phyloP scores from a whole-genome alignment of 2,113 vertebrate genomes.

The Hylia prasina region DNA sequence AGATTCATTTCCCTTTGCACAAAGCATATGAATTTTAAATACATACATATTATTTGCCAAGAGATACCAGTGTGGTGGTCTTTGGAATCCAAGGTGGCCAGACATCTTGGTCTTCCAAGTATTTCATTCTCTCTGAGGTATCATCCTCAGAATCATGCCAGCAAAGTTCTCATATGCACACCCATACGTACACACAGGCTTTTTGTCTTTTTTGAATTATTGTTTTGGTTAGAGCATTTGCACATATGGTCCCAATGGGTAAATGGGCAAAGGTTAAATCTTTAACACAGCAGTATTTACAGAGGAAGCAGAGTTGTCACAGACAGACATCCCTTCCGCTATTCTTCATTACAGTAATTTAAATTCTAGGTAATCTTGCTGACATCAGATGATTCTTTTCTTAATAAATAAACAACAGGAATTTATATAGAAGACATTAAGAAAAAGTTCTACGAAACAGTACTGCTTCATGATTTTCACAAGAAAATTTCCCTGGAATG shows the following conservation, averaged over 20 bases:
- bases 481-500: not conserved
- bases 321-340: not conserved
- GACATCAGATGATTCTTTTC: not conserved
- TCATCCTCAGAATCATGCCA: not conserved
- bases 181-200: not conserved
- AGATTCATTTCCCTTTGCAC: not conserved
- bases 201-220: slow-evolving; percentile 42
- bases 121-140: not conserved
- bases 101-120: not conserved
- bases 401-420: not conserved
- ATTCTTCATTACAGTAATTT: not conserved
- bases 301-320: not conserved
- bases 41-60: not conserved
- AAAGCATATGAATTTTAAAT: not conserved
- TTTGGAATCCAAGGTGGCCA: not conserved
- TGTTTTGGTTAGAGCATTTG: slow-evolving; percentile 34
- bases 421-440: not conserved
- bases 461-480: not conserved
- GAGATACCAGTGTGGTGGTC: not conserved
- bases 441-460: not conserved
- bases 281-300: slow-evolving; percentile 23
- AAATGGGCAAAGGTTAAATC: slow-evolving; percentile 41
- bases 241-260: slow-evolving; percentile 37
- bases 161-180: not conserved
- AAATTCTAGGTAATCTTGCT: not conserved